Evolutionary conservation across 37 sponge, comb jelly and placozoan species (phyloP).

Genomic region (Chondrosia reniformis): DNA sequence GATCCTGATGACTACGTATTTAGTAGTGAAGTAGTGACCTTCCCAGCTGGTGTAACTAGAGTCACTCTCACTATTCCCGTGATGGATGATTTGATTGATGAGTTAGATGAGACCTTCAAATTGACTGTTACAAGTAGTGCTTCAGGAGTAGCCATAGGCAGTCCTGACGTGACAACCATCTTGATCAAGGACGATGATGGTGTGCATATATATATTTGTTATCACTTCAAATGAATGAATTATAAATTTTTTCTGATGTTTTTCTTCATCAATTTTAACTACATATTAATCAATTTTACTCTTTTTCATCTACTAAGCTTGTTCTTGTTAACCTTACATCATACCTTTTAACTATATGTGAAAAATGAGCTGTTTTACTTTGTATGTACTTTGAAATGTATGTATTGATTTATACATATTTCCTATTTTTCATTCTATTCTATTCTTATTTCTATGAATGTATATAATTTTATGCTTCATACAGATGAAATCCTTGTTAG

Average conservation of each 20-base stretch:
- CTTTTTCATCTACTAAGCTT: too few relatives aligned
- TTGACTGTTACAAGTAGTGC: neutral
- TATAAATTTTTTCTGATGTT: too few relatives aligned
- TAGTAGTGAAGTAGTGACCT: neutral
- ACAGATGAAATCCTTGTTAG: neutral
- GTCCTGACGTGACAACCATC: neutral
- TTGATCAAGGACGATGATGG: conserved; percentile 15
- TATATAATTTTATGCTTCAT: neutral
- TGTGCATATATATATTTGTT: too few relatives aligned
- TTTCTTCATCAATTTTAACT: too few relatives aligned
- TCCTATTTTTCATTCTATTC: too few relatives aligned
- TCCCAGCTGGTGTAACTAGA: neutral
- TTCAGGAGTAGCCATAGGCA: neutral
- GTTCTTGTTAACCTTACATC: too few relatives aligned
- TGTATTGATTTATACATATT: neutral
- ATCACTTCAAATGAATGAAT: too few relatives aligned
- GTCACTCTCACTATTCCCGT: neutral
- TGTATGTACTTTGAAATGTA: neutral
- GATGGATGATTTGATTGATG: neutral
- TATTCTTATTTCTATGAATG: too few relatives aligned
- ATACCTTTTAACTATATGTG: too few relatives aligned
- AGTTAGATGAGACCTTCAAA: neutral
- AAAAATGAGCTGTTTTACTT: neutral
- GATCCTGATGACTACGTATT: too few relatives aligned
- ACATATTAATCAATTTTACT: too few relatives aligned